Conservation (phyloP, 2,888 invertebrate species). For the Cosmorhoe ocellata region DNA sequence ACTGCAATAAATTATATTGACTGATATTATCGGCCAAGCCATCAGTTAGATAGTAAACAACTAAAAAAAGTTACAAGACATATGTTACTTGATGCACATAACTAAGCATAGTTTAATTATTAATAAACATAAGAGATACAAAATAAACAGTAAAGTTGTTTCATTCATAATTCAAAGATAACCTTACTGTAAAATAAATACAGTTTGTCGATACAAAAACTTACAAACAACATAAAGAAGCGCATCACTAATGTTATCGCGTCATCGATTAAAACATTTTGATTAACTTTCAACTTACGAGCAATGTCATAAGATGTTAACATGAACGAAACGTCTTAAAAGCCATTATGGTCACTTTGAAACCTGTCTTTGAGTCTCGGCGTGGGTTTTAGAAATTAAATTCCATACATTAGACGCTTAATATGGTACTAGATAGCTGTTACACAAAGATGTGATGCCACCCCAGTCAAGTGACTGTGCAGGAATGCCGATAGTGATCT, state of each 20-base stretch:
- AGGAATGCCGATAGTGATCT: conserved; percentile 77
- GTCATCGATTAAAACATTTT: conserved; percentile 82
- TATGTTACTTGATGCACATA: conserved; percentile 21
- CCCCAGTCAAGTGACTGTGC: conserved; percentile 80
- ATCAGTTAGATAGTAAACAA: conserved; percentile 16
- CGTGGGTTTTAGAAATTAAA: conserved; percentile 72
- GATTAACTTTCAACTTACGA: conserved; percentile 81
- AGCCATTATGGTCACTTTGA: conserved; percentile 61
- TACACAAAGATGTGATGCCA: conserved; percentile 79
- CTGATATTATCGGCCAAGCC: conserved; percentile 11
- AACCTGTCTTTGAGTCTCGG: conserved; percentile 62
- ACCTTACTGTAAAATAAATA: conserved; percentile 37
- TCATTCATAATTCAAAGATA: conserved; percentile 34
- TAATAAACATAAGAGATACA: conserved; percentile 18
- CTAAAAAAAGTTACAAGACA: conserved; percentile 19
- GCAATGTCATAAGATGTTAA: conserved; percentile 74
- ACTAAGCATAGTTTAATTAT: conserved; percentile 23
- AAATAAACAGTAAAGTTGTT: conserved; percentile 28
- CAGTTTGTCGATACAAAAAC: conserved; percentile 42
- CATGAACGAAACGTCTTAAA: conserved; percentile 67
- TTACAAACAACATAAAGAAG: conserved; percentile 37
- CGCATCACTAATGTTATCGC: conserved; percentile 74
- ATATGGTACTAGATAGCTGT: conserved; percentile 73
- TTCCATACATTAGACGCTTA: conserved; percentile 78
- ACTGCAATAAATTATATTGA: conserved; percentile 10